Evolutionary conservation across 2,113 vertebrate genomes (phyloP), one percentile per base, ranked within the genome.

Genomic region (Morphnarchus princeps): DNA sequence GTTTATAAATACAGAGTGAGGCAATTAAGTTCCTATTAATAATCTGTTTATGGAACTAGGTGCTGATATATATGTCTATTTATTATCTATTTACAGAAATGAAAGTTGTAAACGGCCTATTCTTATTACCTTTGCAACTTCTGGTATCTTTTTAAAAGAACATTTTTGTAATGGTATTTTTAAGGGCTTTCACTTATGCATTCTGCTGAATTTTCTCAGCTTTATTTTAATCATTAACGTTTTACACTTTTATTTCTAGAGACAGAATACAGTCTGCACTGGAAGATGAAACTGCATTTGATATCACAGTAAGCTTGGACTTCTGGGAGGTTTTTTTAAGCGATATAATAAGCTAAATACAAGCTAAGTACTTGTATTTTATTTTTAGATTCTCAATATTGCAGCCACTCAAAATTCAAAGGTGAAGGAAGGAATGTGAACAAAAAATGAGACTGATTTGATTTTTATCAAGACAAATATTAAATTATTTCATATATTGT

Each of bases 261-360:
- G 99, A 99, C 95, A 98, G 99, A 67, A 98, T 99, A 97, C 99
- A 99, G 82, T 98, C 98, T 89, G 98, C 97, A 38, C 91, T 99
- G 90, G 99, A 99, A 96, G 99, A 99, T 87, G 99, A 99, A 95
- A 97, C 98, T 70, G 98, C 99, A 96, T 98, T 98, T 96, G 99
- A 99, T 91, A 80, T 99, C 94, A 88, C 98, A 85, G 99, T 99
- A 98, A 99, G 99, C 98, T 93, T 65, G 63, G 45, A 34, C 5
- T 82, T 63, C 14, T 87, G 22, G 1, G n/a, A 7, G 1, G 0
- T 40, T 82, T 36, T 40, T 73, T 29, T 3, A 70, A 82, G 38
- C 2, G 1, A 28, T 34, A 11, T 6, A 42, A 57, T 43, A n/a
- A 85, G 21, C 10, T 82, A 74, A 87, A 57, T 77, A 9, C 3